Conservation (phyloP, 2,113 vertebrate genomes). For the Triplophysa tibetana region DNA sequence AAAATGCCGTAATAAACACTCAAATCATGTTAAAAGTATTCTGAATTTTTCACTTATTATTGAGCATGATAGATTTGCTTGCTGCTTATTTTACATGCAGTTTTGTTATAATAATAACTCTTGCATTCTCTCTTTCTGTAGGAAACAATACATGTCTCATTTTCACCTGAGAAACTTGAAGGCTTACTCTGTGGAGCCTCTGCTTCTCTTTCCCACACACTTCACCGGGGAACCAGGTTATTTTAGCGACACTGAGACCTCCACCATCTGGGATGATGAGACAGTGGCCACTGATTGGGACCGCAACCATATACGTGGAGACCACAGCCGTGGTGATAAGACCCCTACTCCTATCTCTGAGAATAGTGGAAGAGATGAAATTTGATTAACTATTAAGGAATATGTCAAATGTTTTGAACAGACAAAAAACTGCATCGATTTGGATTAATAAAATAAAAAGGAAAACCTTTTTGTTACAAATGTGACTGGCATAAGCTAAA, state of each 20-base stretch:
- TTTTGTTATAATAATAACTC: neutral
- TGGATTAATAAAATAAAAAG: too few species aligned
- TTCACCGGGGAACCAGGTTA: slow-evolving; percentile 96
- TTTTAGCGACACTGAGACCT: slow-evolving; percentile 95
- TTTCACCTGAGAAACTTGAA: slow-evolving; percentile 84
- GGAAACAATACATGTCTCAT: slow-evolving; percentile 83
- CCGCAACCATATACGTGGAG: slow-evolving; percentile 83
- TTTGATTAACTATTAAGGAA: slow-evolving; percentile 70
- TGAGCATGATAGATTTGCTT: too few species aligned
- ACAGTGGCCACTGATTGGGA: slow-evolving; percentile 90
- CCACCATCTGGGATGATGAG: slow-evolving; percentile 97
- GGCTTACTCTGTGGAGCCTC: slow-evolving; percentile 90
- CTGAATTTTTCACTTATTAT: too few species aligned
- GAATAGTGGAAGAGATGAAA: slow-evolving; percentile 77
- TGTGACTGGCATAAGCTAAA: too few species aligned
- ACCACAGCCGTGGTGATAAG: slow-evolving; percentile 78
- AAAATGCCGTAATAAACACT: too few species aligned
- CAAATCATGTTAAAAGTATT: too few species aligned
- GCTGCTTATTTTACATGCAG: too few species aligned
- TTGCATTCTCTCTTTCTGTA: slow-evolving; percentile 52
- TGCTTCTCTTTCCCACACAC: slow-evolving; percentile 95
- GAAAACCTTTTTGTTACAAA: too few species aligned
- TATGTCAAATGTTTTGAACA: neutral
- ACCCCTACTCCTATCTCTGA: slow-evolving; percentile 59
- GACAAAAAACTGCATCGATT: neutral